Base-by-base conservation (phyloP, 2,888 invertebrate genomes). In the Therioaphis trifolii region DNA sequence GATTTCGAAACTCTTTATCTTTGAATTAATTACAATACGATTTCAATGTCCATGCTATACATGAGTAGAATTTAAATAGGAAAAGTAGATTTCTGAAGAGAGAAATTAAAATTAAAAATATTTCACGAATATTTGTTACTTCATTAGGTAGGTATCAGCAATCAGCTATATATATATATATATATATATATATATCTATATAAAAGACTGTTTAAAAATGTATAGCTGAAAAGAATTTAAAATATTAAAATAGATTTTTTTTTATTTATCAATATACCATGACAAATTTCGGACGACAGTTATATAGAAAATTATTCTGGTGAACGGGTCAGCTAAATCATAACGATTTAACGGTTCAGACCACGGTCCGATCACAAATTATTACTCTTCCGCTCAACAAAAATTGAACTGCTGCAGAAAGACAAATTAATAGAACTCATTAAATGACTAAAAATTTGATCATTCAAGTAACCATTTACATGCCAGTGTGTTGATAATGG, bases 281-380 rank as follows among this genome's bases (percentile, higher is more conserved):
- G 12, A 43, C 78, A 35, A 79, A 79, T 79, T 55, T 79, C 29
- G 1, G 61, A 21, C 12, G 52, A 24, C 52, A 69, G 40, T 55
- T 77, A 55, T 21, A 4, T 79, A 40, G 52, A 40, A 69, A 71
- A 80, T 72, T 15, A 80, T 72, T 49, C 21, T 14, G 29, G 49
- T 21, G 43, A 58, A 71, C 71, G 29, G 78, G 40, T 69, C 46
- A 27, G 43, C 43, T 58, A n/a, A 71, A 69, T 71, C 21, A 71
- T 80, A 71, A 15, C 58, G 71, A 69, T 80, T 58, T 71, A 80
- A 29, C 61, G 80, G 46, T 61, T 55, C 58, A 72, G 61, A 80
- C 7, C 3, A 79, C 77, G 11, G 12, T 52, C 52, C 18, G 35
- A 78, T 15, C 11, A 11, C 27, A 43, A 79, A 43, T 55, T 68